Percentiles rank a stretch among this genome's conserved stretches.
phyloP scores from a whole-genome alignment of 2,888 invertebrate species.

The Ceratothoa steindachneri region DNA sequence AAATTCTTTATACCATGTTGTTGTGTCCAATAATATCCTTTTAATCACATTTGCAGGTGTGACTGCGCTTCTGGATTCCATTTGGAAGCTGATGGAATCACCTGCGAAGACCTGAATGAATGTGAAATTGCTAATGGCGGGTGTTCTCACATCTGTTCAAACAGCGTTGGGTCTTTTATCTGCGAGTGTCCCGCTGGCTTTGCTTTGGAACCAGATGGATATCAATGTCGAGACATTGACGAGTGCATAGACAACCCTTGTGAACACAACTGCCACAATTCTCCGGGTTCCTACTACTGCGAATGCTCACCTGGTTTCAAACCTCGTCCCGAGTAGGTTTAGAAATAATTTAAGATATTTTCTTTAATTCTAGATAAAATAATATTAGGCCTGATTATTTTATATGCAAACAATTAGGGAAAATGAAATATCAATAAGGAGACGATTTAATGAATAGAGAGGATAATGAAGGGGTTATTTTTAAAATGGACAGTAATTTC shows the following conservation, averaged over 20 bases:
- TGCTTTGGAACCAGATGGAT: constrained; percentile 22
- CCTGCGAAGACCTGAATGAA: constrained; percentile 50
- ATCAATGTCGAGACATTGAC: constrained; percentile 52
- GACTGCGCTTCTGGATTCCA: constrained; percentile 37
- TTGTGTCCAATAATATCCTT: too few relatives aligned
- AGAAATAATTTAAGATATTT: neutral
- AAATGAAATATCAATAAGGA: too few relatives aligned
- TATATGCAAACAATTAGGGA: too few relatives aligned
- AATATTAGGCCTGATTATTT: neutral
- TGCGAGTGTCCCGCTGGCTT: constrained; percentile 42
- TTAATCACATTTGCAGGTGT: constrained; percentile 28
- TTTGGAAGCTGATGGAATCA: constrained; percentile 28
- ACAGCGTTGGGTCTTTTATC: constrained; percentile 34
- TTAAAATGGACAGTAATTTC: too few relatives aligned
- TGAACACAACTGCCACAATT: constrained; percentile 41
- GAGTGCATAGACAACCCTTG: constrained; percentile 35
- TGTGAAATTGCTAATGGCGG: constrained; percentile 40
- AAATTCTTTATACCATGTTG: neutral
- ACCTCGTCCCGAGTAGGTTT: constrained; percentile 27
- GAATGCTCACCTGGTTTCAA: constrained; percentile 38
- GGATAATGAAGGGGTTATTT: too few relatives aligned
- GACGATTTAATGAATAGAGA: too few relatives aligned
- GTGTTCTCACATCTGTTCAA: constrained; percentile 44
- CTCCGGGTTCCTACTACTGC: constrained; percentile 45
- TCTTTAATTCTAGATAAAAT: neutral